These are phyloP conservation scores for Benitochromis conjunctus DNA, from an alignment of 2,113 vertebrate species.

Conservation along the genomic window DNA sequence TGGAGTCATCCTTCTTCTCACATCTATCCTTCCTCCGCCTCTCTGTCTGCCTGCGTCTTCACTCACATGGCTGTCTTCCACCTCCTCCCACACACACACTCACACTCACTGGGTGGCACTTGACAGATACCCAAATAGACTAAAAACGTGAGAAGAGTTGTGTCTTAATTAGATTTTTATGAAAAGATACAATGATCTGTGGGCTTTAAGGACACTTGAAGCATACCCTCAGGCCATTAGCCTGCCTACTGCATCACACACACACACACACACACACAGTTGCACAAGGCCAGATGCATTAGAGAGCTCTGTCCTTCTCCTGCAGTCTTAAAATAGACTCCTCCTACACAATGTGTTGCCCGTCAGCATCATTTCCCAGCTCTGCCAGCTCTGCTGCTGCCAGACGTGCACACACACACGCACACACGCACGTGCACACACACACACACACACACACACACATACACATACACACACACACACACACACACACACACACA, in stretches of 20 bases:
- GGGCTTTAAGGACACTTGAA: background rate
- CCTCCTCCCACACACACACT: background rate
- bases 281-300: slow-evolving; percentile 33
- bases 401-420: background rate
- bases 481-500: background rate
- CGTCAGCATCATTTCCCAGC: slow-evolving; percentile 55
- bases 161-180: background rate
- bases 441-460: background rate
- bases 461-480: background rate
- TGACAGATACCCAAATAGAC: background rate
- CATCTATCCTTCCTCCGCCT: background rate
- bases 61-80: background rate
- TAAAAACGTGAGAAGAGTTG: background rate
- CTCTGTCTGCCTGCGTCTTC: background rate
- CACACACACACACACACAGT: background rate
- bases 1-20: background rate
- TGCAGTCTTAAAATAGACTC: slow-evolving; percentile 56
- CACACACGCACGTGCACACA: background rate
- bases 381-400: slow-evolving; percentile 10
- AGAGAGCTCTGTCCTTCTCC: slow-evolving; percentile 17
- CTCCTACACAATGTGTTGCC: slow-evolving; percentile 49
- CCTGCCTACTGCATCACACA: background rate
- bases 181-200: background rate
- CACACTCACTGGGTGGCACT: background rate
- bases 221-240: background rate